A percentile compares a stretch with the other conserved stretches of the same genome.
Evolutionary conservation across 2,888 invertebrate species (phyloP).

Genomic region (Coremacera marginata): DNA sequence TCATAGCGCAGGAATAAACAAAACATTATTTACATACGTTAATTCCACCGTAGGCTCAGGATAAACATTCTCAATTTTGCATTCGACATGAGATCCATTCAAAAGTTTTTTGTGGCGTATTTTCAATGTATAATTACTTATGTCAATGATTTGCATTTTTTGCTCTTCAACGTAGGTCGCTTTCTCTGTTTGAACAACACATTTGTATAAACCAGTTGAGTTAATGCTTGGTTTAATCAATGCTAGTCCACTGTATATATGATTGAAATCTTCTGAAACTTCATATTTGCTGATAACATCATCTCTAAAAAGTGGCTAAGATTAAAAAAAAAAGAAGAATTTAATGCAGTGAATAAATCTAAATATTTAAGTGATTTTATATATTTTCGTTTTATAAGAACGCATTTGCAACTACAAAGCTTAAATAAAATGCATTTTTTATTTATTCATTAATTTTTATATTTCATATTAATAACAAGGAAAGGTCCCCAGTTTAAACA

Average conservation of each 20-base stretch:
- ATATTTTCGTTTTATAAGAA: too few relatives aligned
- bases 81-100: constrained; percentile 4
- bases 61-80: constrained; percentile 9
- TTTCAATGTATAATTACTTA: constrained; percentile 2
- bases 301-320: constrained; percentile 7
- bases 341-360: too few relatives aligned
- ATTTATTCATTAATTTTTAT: too few relatives aligned
- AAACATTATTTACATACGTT: constrained; percentile 8
- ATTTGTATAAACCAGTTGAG: constrained; percentile 11
- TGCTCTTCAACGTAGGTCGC: background rate
- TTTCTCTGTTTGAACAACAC: background rate
- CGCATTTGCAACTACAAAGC: too few relatives aligned
- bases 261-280: background rate
- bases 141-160: constrained; percentile 18
- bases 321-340: constrained; percentile 3
- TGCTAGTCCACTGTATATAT: background rate
- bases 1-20: too few relatives aligned
- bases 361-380: too few relatives aligned
- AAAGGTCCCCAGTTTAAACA: too few relatives aligned
- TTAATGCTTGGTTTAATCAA: constrained; percentile 3
- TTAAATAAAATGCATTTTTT: too few relatives aligned
- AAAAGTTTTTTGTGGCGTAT: background rate
- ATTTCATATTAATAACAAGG: too few relatives aligned
- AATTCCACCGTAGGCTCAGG: background rate
- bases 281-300: background rate